phyloP scores from a whole-genome alignment of 2,113 vertebrate species.

The Craseonycteris thonglongyai region DNA sequence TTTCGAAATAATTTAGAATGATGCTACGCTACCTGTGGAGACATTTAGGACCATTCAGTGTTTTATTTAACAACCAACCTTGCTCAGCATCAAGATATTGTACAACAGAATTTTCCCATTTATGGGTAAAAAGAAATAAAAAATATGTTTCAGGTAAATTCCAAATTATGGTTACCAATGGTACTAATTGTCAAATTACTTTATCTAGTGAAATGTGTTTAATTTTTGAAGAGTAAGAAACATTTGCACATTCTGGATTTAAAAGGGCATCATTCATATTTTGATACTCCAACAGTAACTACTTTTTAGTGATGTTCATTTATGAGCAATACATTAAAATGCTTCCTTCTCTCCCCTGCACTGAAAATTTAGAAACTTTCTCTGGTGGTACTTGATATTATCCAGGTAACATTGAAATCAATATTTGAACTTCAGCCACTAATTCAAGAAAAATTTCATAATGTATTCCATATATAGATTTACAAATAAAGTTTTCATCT shows the following conservation, averaged over 20 bases:
- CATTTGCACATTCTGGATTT: neutral
- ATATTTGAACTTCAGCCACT: neutral
- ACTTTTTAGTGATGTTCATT: neutral
- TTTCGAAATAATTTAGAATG: neutral
- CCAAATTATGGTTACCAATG: neutral
- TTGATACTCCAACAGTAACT: neutral
- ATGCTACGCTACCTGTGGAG: neutral
- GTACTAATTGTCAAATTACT: neutral
- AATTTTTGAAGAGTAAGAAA: conserved; percentile 22
- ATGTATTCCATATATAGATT: neutral
- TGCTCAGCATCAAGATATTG: neutral
- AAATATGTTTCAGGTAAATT: neutral
- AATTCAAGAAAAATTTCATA: neutral
- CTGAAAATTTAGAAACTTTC: neutral
- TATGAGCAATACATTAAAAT: conserved; percentile 13
- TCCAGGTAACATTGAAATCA: neutral
- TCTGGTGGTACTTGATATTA: neutral
- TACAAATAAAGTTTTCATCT: conserved; percentile 80
- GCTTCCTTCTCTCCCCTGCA: neutral
- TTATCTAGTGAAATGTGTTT: neutral
- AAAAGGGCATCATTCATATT: neutral
- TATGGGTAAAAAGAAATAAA: neutral
- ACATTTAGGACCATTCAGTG: neutral
- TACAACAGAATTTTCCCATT: neutral
- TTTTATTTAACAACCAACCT: neutral